These are phyloP conservation scores for Nebria ingens DNA, from an alignment of 1,140 invertebrate species.

Conservation along the genomic window DNA sequence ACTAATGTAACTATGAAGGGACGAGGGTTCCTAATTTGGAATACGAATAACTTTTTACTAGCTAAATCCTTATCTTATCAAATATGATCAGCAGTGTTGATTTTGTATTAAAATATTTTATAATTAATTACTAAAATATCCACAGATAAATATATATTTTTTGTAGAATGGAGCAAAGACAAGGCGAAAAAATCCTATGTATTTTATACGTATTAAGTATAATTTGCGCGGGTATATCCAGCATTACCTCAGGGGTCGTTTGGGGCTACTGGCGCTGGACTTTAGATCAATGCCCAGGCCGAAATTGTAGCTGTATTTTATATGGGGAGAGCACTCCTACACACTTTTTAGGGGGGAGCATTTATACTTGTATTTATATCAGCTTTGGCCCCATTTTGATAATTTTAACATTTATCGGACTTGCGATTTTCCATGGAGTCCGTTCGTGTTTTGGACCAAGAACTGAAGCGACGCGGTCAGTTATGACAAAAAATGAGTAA, in stretches of 20 bases:
- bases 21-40: no score
- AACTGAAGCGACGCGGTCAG: conserved; percentile 27
- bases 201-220: conserved; percentile 32
- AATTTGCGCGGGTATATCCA: conserved; percentile 32
- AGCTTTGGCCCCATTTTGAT: conserved; percentile 37
- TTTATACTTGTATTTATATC: conserved; percentile 37
- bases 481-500: conserved; percentile 30
- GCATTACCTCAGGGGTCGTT: conserved; percentile 33
- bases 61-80: no score
- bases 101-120: no score
- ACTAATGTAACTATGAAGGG: no score
- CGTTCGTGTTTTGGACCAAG: conserved; percentile 35
- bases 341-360: conserved; percentile 33
- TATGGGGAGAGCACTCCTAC: conserved; percentile 39
- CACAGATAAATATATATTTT: no score
- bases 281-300: conserved; percentile 37
- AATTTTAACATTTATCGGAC: conserved; percentile 31
- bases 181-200: conserved; percentile 33
- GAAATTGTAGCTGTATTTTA: conserved; percentile 45
- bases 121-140: no score
- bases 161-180: conserved; percentile 29
- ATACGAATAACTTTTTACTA: no score
- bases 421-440: conserved; percentile 42
- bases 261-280: conserved; percentile 46
- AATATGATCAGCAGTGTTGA: no score